Conservation (phyloP, 2,888 invertebrate species). For the Aradus depressus region DNA sequence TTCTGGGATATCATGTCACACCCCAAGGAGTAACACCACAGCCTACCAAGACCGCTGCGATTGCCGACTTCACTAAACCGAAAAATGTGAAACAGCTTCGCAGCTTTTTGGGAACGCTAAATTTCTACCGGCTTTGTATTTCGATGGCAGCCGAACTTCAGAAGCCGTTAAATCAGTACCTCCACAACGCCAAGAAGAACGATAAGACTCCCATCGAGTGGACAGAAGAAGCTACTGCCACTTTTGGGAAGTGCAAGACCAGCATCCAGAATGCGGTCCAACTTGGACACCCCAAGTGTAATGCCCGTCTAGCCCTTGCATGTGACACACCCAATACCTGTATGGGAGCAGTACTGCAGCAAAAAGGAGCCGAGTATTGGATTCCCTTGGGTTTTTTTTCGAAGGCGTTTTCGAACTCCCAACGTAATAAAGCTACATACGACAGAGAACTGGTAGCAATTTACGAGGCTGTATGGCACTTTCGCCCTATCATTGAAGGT, state of each 20-base stretch:
- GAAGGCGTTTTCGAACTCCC: too few relatives aligned
- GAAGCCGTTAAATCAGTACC: constrained; percentile 9
- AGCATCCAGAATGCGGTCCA: too few relatives aligned
- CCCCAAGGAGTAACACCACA: too few relatives aligned
- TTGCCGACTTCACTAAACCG: constrained; percentile 28
- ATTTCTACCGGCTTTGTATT: constrained; percentile 35
- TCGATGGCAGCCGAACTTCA: constrained; percentile 33
- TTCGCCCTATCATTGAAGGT: not conserved
- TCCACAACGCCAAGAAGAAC: constrained; percentile 12
- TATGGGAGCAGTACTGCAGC: too few relatives aligned
- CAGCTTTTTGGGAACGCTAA: constrained; percentile 34
- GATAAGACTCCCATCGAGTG: constrained; percentile 18
- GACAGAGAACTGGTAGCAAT: not conserved
- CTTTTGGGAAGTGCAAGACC: constrained; percentile 26
- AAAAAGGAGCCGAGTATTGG: too few relatives aligned
- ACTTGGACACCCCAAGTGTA: too few relatives aligned
- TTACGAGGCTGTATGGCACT: not conserved
- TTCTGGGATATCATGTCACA: too few relatives aligned
- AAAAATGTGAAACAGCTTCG: constrained; percentile 32
- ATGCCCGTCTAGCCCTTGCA: too few relatives aligned
- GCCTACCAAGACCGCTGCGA: too few relatives aligned
- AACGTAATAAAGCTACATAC: too few relatives aligned
- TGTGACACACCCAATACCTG: too few relatives aligned
- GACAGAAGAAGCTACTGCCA: constrained; percentile 25
- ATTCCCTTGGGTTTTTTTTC: too few relatives aligned